These are phyloP conservation scores for Cettia cetti DNA, from an alignment of 2,113 vertebrate species.

Conservation along the genomic window DNA sequence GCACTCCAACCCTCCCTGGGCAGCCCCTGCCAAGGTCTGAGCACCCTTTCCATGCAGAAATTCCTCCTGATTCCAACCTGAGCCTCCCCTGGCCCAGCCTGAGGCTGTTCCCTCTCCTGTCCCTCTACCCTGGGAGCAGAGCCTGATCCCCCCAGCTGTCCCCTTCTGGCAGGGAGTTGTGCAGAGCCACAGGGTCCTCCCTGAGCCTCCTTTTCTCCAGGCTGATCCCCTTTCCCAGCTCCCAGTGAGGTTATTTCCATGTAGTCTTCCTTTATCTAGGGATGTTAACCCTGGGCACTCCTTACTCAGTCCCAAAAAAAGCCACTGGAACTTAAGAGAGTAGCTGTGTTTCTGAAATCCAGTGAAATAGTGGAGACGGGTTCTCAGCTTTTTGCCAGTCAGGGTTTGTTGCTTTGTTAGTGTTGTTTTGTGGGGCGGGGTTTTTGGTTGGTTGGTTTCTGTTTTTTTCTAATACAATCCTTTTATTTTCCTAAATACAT, in stretches of 20 bases:
- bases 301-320: neutral
- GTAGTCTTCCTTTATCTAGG: neutral
- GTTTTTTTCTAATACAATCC: neutral
- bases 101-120: neutral
- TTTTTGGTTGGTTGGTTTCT: neutral
- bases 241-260: neutral
- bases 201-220: neutral
- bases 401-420: neutral
- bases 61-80: rapidly evolving
- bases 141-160: neutral
- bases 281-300: neutral
- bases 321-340: neutral
- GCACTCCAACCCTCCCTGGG: neutral
- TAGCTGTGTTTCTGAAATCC: neutral
- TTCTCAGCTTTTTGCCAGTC: neutral
- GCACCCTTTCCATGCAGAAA: neutral
- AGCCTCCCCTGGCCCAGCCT: neutral
- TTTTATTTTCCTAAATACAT: neutral
- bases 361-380: neutral
- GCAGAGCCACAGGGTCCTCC: neutral
- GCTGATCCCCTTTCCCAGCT: neutral
- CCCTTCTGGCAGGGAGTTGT: neutral
- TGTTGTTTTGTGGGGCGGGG: neutral
- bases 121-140: neutral
- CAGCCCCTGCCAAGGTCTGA: neutral